Conservation (phyloP, 2,113 vertebrate genomes). For the Myotis yumanensis region DNA sequence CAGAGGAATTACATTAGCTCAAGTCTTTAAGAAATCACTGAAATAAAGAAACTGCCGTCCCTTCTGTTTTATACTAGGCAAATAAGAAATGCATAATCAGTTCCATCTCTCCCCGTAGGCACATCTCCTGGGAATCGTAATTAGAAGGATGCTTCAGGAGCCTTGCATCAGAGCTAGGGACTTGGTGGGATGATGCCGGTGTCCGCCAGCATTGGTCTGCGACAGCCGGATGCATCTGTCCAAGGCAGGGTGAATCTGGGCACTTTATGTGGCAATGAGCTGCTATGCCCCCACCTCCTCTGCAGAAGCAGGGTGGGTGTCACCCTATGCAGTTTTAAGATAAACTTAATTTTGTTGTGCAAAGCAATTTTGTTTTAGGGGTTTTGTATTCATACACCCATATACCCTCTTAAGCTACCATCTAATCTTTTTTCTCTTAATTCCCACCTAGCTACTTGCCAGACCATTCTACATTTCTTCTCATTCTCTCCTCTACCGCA, state of each 20-base stretch:
- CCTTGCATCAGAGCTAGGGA: not conserved
- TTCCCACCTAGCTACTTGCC: not conserved
- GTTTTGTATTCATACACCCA: not conserved
- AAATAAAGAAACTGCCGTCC: not conserved
- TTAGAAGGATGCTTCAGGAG: not conserved
- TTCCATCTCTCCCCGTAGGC: not conserved
- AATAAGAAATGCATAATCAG: not conserved
- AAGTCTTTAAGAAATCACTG: conserved; percentile 4
- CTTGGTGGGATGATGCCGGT: not conserved
- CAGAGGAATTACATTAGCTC: conserved; percentile 22
- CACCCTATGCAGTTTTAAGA: not conserved
- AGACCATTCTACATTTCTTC: not conserved
- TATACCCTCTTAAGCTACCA: not conserved
- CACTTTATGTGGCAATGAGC: not conserved
- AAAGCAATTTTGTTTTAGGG: not conserved
- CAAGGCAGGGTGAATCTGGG: not conserved
- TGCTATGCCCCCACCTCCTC: not conserved
- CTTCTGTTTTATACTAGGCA: not conserved
- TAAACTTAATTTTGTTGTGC: not conserved
- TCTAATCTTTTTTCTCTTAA: not conserved
- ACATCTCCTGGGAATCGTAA: not conserved
- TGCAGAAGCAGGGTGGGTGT: too few relatives aligned
- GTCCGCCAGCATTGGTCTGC: too few relatives aligned
- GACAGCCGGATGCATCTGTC: not conserved
- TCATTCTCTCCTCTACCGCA: not conserved